Conservation (phyloP, 2,113 vertebrate species). For the Upupa epops region DNA sequence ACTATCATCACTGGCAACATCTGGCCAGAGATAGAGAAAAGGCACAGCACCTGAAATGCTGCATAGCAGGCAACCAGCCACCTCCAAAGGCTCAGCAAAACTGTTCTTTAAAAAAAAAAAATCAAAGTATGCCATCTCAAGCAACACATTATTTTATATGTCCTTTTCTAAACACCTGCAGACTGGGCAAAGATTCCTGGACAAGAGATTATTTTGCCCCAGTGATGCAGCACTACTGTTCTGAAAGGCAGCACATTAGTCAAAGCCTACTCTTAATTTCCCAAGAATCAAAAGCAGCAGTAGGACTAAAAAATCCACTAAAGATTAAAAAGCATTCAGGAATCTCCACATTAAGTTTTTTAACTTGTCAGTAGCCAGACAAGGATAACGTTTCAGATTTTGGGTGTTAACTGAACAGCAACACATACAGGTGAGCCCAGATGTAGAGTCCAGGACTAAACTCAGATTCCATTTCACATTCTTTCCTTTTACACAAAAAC, state of each 20-base stretch:
- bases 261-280: background rate
- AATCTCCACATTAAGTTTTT: background rate
- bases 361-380: background rate
- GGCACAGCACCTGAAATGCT: background rate
- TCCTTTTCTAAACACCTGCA: background rate
- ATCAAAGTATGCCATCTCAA: background rate
- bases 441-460: background rate
- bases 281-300: background rate
- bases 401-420: background rate
- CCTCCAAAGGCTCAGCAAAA: background rate
- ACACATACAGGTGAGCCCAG: accelerated
- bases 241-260: background rate
- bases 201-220: background rate
- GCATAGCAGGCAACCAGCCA: no score
- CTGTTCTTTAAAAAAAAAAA: background rate
- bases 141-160: accelerated
- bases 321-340: background rate
- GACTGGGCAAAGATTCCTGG: background rate
- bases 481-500: background rate
- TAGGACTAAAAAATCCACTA: background rate
- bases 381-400: background rate
- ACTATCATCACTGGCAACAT: background rate
- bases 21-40: background rate
- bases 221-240: background rate
- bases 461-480: background rate